Evolutionary conservation across 2,888 invertebrate species (phyloP).

Genomic region (Rhabditoides inermis): DNA sequence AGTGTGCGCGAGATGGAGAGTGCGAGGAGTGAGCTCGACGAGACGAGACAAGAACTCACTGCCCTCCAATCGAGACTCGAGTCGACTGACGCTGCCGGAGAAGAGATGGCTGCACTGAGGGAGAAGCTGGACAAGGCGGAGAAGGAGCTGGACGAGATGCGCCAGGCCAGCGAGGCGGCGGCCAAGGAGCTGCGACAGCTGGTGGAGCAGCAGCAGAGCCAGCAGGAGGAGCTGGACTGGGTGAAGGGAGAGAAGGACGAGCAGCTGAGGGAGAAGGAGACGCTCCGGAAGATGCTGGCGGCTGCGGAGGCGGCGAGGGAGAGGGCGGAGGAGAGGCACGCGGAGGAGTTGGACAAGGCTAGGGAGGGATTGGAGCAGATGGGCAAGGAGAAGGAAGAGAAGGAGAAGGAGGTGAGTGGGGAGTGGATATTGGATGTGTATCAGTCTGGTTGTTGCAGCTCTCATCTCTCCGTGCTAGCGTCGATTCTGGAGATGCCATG

Average conservation of each 20-base stretch:
- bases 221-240: background rate
- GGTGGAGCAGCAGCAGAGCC: conserved; percentile 5
- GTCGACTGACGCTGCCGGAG: background rate
- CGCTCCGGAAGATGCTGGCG: background rate
- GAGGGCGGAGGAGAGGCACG: conserved; percentile 11
- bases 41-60: conserved; percentile 1
- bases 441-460: background rate
- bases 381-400: conserved; percentile 6
- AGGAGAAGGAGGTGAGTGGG: conserved; percentile 6
- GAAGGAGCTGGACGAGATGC: conserved; percentile 6
- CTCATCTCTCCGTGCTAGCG: background rate
- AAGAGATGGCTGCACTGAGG: conserved; percentile 3
- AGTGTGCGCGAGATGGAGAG: no score
- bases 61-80: conserved; percentile 2
- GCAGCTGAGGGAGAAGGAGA: background rate
- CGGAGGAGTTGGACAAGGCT: background rate
- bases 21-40: no score
- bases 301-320: no score
- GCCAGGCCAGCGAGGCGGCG: conserved; percentile 4
- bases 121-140: conserved; percentile 12
- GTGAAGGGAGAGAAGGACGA: background rate
- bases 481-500: background rate
- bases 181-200: conserved; percentile 3
- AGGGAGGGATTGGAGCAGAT: conserved; percentile 1
- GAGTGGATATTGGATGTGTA: conserved; percentile 4